Base-by-base conservation (phyloP, 2,113 vertebrate genomes). In the Athene cunicularia region DNA sequence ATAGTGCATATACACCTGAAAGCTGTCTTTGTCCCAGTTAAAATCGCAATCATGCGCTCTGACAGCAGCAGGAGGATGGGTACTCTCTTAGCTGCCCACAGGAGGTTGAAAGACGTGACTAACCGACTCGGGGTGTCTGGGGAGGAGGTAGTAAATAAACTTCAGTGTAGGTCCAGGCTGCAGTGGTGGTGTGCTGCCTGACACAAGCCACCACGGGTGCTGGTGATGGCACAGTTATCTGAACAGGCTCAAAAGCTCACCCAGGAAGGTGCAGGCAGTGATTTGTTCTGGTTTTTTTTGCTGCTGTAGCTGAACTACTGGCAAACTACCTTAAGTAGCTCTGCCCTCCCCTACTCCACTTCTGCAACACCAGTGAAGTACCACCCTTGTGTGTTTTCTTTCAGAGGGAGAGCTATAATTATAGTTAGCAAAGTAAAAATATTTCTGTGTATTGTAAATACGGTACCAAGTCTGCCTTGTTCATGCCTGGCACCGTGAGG, bases 111-210 rank as follows among this genome's bases (percentile, higher is more conserved):
- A 85, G 75, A 74, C 2, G 3, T 74, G 79, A 83, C 28, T 59
- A 39, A 92, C 49, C 26, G 32, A 39, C n/a, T 22, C 0, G 0
- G 45, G 39, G 37, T 2, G 1, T 35, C 56, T 1, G 0, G 45
- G 49, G 58, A 90, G 71, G 58, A 92, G 90, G 49, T 64, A 76
- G 14, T 49, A 60, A 73, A n/a, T 53, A 49, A 22, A 27, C 53
- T 45, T 22, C 32, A 86, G 59, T 4, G 1, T 45, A n/a, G 12
- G 3, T 72, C 43, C 37, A 8, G 67, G 58, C 60, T 86, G 76
- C 0, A 4, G 66, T 12, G 43, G 14, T 32, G 49, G 11, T 39
- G 58, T 56, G 66, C 28, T 71, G 87, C 37, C 43, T 8, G 6
- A 27, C 14, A 3, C 0, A 8, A 81, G 79, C 82, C 88, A n/a